Evolutionary conservation across 2,113 vertebrate species (phyloP), one percentile per base, ranked within the genome.

Genomic region (Phrynosoma blainvillii): DNA sequence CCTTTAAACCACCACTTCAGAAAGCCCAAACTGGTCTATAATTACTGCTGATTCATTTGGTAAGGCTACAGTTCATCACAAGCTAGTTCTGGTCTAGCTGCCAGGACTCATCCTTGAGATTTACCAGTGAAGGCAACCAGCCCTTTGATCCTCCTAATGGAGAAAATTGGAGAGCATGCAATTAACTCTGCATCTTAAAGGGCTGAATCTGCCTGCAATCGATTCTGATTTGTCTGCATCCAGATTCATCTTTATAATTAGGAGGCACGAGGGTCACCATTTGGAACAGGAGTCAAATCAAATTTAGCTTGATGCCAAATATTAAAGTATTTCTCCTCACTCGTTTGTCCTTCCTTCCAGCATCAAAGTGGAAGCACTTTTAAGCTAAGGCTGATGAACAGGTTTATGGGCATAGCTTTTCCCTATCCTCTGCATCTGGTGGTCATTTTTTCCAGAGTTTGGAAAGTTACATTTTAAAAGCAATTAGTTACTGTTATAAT

Each of bases 11-110:
- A 68, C 79, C 91, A 85, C 92, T 95, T 86, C 89, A 86, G 89
- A 93, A 94, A 86, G 70, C 32, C 85, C 89, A 81, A 75, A 86
- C 86, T 73, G 87, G 86, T 91, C 93, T 89, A 92, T 91, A 96
- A 94, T 96, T 95, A 96, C 92, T 70, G 91, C 85, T 94, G 95
- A 95, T 95, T 95, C 94, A 94, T 95, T 94, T 89, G 94, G 92
- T 84, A 90, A 94, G 88, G 93, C 83, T 93, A 93, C 90, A 94
- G 94, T 93, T 93, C 92, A 93, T 89, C 92, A 91, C 47, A 94
- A 91, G 91, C 90, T 89, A 94, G 94, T 83, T 91, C 88, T 91
- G 73, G 82, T 92, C 93, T 90, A 92, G 92, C 94, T 94, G 93
- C 93, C 93, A 91, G 66, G 91, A 94, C 90, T 94, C 91, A 95